A percentile compares a stretch with the other conserved stretches of the same genome.
phyloP scores from a whole-genome alignment of 1,140 invertebrate species.

The Physella acuta region DNA sequence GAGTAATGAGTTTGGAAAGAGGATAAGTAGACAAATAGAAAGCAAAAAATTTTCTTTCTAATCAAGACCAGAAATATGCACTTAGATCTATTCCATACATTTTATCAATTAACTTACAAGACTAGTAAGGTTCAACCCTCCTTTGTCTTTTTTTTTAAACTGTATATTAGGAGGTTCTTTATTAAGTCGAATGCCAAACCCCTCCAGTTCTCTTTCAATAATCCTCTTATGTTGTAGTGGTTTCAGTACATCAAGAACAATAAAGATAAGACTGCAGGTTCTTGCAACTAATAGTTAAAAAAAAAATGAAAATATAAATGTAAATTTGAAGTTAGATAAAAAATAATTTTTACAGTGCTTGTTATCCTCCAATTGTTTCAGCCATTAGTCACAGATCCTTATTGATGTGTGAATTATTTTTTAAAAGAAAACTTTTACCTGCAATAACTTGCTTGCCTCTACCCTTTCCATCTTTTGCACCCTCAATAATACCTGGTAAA shows the following conservation, averaged over 20 bases:
- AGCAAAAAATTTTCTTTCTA: no score
- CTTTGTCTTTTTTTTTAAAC: slow-evolving; percentile 97
- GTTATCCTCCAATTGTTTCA: no score
- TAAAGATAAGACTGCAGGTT: slow-evolving; percentile 97
- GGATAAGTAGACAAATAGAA: no score
- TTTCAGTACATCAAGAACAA: slow-evolving; percentile 96
- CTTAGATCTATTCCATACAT: no score
- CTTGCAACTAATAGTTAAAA: slow-evolving; percentile 93
- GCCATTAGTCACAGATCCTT: no score
- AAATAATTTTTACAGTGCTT: no score
- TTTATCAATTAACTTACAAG: slow-evolving; percentile 70
- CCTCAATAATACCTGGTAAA: slow-evolving; percentile 99
- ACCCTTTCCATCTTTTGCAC: slow-evolving; percentile 99
- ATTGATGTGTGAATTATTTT: background rate
- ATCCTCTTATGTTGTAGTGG: slow-evolving; percentile 94
- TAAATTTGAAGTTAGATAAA: no score
- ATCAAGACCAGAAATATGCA: no score
- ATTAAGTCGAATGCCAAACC: slow-evolving; percentile 95
- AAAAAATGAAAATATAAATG: no score
- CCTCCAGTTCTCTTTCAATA: slow-evolving; percentile 97
- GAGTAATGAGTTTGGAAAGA: no score
- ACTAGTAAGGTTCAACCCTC: slow-evolving; percentile 87
- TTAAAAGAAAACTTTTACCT: slow-evolving; percentile 51
- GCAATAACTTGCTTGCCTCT: slow-evolving; percentile 98
- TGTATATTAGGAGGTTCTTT: slow-evolving; percentile 96